Percentiles rank a stretch among this genome's conserved stretches.
phyloP scores from a whole-genome alignment of 2,113 vertebrate genomes.

The Corythoichthys haematopterus region DNA sequence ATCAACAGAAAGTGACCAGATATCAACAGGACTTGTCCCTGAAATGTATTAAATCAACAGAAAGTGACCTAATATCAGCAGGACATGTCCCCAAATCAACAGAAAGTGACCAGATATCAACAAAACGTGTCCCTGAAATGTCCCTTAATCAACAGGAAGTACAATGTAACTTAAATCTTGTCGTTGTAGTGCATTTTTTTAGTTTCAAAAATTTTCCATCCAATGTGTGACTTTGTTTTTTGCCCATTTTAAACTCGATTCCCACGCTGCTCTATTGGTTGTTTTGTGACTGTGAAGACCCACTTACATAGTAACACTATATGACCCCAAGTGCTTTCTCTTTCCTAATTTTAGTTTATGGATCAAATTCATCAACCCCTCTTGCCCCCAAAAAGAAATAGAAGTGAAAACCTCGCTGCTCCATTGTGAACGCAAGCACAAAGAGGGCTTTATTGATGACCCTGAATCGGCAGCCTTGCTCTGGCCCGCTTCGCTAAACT shows the following conservation, averaged over 20 bases:
- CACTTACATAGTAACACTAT: slow-evolving; percentile 22
- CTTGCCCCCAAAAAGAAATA: slow-evolving; percentile 5
- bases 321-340: slow-evolving; percentile 9
- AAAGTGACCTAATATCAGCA: too few relatives aligned
- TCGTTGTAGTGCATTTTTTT: too few relatives aligned
- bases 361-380: slow-evolving; percentile 23
- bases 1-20: too few relatives aligned
- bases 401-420: slow-evolving; percentile 47
- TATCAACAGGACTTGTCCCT: too few relatives aligned
- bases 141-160: too few relatives aligned
- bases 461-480: slow-evolving; percentile 43
- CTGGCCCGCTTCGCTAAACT: slow-evolving; percentile 45
- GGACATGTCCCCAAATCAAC: too few relatives aligned
- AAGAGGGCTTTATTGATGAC: slow-evolving; percentile 53
- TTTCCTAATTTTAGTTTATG: background rate
- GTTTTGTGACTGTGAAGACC: background rate
- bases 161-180: too few relatives aligned
- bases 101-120: too few relatives aligned
- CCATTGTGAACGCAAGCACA: slow-evolving; percentile 44
- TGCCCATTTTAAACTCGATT: background rate
- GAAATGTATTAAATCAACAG: too few relatives aligned
- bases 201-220: too few relatives aligned
- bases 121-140: too few relatives aligned
- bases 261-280: background rate
- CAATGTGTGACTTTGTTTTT: too few relatives aligned